phyloP scores from a whole-genome alignment of 2,113 vertebrate species.

The Fulmarus glacialis region DNA sequence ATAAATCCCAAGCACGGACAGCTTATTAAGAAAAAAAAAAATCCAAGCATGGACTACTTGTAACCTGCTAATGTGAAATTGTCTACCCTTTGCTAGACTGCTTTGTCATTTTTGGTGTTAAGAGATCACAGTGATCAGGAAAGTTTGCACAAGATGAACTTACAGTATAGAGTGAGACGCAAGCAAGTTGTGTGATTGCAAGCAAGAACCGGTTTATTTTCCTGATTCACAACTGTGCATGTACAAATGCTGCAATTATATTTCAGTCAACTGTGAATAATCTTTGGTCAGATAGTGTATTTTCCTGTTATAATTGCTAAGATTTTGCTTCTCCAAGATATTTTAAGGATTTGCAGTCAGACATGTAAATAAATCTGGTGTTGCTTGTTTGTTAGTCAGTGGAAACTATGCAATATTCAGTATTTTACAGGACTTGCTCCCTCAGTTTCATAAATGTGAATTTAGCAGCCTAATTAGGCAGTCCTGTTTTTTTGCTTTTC shows the following conservation, averaged over 20 bases:
- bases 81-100: background rate
- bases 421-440: background rate
- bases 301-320: background rate
- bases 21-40: background rate
- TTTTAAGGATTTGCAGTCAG: background rate
- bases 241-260: background rate
- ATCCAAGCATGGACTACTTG: background rate
- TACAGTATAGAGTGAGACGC: background rate
- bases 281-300: background rate
- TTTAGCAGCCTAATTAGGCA: background rate
- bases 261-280: background rate
- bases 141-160: background rate
- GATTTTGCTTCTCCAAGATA: background rate
- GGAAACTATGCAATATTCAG: background rate
- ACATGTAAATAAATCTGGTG: background rate
- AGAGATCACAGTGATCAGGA: background rate
- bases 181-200: background rate
- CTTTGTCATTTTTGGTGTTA: background rate
- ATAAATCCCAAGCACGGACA: background rate
- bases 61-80: background rate
- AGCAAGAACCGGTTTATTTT: background rate
- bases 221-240: background rate
- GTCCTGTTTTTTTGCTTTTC: background rate
- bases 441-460: background rate
- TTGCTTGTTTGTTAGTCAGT: background rate